Evolutionary conservation across 2,888 invertebrate species (phyloP).

Genomic region (Melangyna quadrimaculata): DNA sequence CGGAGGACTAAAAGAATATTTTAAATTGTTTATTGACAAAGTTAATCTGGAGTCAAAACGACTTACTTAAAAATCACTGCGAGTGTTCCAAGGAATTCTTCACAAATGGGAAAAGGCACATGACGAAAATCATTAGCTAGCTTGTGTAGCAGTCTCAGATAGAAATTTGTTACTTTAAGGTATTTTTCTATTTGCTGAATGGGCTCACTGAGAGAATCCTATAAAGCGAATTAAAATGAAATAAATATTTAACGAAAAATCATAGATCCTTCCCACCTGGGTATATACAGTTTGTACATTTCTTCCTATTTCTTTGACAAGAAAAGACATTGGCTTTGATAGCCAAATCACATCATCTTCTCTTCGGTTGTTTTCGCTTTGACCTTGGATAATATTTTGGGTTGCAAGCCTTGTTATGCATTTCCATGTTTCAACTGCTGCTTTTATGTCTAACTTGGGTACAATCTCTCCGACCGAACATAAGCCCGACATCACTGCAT

Average conservation of each 20-base stretch:
- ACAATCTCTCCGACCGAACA: conserved; percentile 70
- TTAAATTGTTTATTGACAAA: not conserved
- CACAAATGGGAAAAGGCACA: conserved; percentile 73
- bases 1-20: conserved; percentile 36
- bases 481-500: conserved; percentile 73
- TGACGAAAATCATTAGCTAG: conserved; percentile 73
- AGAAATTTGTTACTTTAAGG: conserved; percentile 73
- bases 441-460: conserved; percentile 53
- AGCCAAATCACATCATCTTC: conserved; percentile 70
- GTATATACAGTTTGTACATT: conserved; percentile 59
- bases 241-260: not conserved
- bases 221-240: not conserved
- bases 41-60: not conserved
- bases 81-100: conserved; percentile 54
- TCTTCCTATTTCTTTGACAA: conserved; percentile 66
- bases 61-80: conserved; percentile 34
- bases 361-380: not conserved
- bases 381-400: conserved; percentile 45
- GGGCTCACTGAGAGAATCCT: conserved; percentile 63
- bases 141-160: conserved; percentile 73
- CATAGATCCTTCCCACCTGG: conserved; percentile 48
- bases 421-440: conserved; percentile 74
- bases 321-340: conserved; percentile 68
- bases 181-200: conserved; percentile 72
- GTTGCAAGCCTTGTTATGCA: conserved; percentile 72